A percentile compares a stretch with the other conserved stretches of the same genome.
phyloP scores from a whole-genome alignment of 2,888 invertebrate species.

The Campaea margaritaria region DNA sequence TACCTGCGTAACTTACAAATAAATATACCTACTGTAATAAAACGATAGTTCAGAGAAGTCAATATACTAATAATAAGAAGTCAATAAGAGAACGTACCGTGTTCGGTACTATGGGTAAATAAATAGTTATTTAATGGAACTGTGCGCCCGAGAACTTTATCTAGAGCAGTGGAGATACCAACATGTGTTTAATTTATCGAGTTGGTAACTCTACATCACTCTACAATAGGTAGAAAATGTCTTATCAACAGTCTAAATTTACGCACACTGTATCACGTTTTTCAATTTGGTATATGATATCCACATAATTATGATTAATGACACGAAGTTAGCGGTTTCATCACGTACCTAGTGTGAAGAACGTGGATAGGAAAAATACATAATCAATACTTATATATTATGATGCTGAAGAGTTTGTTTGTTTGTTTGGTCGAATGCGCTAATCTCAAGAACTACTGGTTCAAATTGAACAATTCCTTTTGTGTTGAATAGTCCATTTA shows the following conservation, averaged over 20 bases:
- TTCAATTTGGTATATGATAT: conserved; percentile 4
- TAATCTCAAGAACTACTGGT: too few species aligned
- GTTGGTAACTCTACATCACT: conserved; percentile 3
- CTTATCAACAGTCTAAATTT: conserved; percentile 20
- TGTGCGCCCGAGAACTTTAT: conserved; percentile 12
- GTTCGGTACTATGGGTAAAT: conserved; percentile 11
- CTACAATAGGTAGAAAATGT: conserved; percentile 1
- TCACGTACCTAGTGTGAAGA: neutral
- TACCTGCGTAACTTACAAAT: conserved; percentile 7
- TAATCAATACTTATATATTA: too few species aligned
- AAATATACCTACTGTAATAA: neutral
- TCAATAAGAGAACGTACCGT: conserved; percentile 9
- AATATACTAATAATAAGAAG: conserved; percentile 10
- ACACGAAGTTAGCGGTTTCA: neutral
- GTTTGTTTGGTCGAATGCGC: too few species aligned
- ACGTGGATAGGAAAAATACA: conserved; percentile 3
- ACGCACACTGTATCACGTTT: neutral
- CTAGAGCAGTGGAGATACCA: conserved; percentile 8
- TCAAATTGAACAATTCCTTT: too few species aligned
- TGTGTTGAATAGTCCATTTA: too few species aligned
- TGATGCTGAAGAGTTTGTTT: too few species aligned
- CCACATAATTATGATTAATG: neutral
- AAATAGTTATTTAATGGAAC: conserved; percentile 21
- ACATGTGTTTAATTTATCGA: conserved; percentile 18
- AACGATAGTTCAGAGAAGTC: conserved; percentile 8